phyloP scores from a whole-genome alignment of 2,797 vertebrate genomes.

The Chrysocyon brachyurus region DNA sequence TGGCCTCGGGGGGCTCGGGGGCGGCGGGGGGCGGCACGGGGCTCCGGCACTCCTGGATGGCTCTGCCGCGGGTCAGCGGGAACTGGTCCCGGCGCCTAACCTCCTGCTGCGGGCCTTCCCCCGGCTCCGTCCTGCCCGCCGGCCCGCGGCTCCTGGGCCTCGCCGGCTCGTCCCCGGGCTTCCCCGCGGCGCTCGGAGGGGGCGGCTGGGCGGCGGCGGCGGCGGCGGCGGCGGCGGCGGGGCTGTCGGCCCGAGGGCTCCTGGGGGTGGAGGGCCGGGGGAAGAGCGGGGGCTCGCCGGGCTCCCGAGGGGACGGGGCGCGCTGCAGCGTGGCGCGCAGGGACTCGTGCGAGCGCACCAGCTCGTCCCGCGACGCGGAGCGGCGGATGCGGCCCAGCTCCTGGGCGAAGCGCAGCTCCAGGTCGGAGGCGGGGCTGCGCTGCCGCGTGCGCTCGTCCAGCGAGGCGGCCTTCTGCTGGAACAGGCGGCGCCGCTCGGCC shows the following conservation, averaged over 20 bases:
- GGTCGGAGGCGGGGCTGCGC: constrained; percentile 94
- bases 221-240: constrained; percentile 57
- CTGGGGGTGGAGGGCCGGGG: constrained; percentile 64
- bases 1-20: constrained; percentile 1
- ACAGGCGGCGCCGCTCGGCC: constrained; percentile 92
- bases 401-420: constrained; percentile 97
- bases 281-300: constrained; percentile 83
- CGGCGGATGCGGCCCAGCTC: constrained; percentile 97
- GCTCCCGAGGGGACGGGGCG: constrained; percentile 88
- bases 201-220: constrained; percentile 83
- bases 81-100: constrained; percentile 90
- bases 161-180: constrained; percentile 80
- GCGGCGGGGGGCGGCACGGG: constrained; percentile 55
- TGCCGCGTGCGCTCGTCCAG: constrained; percentile 95
- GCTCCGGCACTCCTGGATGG: constrained; percentile 82
- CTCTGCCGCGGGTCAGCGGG: constrained; percentile 82
- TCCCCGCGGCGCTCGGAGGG: constrained; percentile 79
- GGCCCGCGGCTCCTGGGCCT: constrained; percentile 69
- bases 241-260: constrained; percentile 71
- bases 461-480: constrained; percentile 96
- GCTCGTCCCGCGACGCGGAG: constrained; percentile 95
- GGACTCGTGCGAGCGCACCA: constrained; percentile 94
- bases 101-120: constrained; percentile 86
- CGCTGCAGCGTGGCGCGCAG: constrained; percentile 85
- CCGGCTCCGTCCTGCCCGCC: constrained; percentile 85